Evolutionary conservation across 2,113 vertebrate species (phyloP), one percentile per base, ranked within the genome.

Genomic region (Macquaria ambigua): DNA sequence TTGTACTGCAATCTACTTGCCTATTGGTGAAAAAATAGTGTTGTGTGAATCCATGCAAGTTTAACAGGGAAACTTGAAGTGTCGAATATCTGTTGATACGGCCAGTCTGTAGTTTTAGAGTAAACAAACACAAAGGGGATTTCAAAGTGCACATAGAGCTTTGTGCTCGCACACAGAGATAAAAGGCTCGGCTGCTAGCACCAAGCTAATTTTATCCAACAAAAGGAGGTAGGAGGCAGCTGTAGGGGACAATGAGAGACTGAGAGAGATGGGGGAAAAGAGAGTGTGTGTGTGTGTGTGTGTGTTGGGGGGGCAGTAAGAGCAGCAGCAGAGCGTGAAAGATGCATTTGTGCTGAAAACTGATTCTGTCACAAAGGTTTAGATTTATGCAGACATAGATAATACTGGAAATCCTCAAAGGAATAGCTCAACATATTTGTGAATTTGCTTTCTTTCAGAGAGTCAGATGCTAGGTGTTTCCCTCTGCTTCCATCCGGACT

Each of bases 201-300:
- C 48, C n/a, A 64, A 55, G 86, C 89, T 94, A 91, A 94, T 90
- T 95, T 89, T 89, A 95, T 75, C 88, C 34, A 46, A 74, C 88
- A 93, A 90, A 89, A 84, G 89, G 84, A 80, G 74, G 81, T 87
- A 91, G 93, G 83, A 87, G 84, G 75, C 93, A 95, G 95, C 94
- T 94, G 93, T 73, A 72, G 34, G 53, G 64, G 93, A 95, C 93
- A 95, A 93, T 86, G 88, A 87, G 83, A 85, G 74, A 75, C 39
- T 71, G n/a, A 34, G 55, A 23, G 66, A 18, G 55, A 15, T 39
- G 9, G 62, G 15, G 56, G 31, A 46, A 5, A 21, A 11, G 52
- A 6, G 20, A 10, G 25, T 7, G 58, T 61, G 37, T 9, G 41
- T 46, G 48, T 20, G 63, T 28, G 31, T 16, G 41, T n/a, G 59